Evolutionary conservation across 2,888 invertebrate species (phyloP).

Genomic region (Conchocele bisecta): DNA sequence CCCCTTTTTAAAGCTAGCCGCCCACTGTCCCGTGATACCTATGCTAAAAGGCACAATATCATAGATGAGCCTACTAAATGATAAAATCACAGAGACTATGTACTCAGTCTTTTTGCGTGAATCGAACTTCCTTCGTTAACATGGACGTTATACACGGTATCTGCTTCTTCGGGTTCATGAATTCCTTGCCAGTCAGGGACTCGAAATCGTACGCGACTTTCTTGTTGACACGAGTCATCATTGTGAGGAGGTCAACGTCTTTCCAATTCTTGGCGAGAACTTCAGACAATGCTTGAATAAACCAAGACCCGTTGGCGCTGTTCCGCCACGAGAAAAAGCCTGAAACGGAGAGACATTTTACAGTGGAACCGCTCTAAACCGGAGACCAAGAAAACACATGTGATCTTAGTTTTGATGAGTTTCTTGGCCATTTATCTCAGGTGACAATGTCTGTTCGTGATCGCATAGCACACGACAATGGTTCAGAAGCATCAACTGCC

Average conservation of each 20-base stretch:
- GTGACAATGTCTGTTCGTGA: no score
- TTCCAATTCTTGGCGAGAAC: constrained; percentile 73
- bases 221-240: constrained; percentile 81
- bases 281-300: constrained; percentile 78
- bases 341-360: constrained; percentile 52
- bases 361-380: no score
- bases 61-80: no score
- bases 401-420: no score
- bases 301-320: constrained; percentile 81
- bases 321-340: constrained; percentile 82
- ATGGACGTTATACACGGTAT: constrained; percentile 80
- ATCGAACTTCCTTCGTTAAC: constrained; percentile 79
- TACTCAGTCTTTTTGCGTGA: constrained; percentile 71
- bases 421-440: no score
- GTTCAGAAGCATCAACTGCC: no score
- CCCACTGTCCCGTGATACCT: no score
- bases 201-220: constrained; percentile 80
- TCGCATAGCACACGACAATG: no score
- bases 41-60: no score
- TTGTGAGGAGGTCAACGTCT: constrained; percentile 70
- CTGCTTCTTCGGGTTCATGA: constrained; percentile 77
- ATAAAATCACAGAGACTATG: no score
- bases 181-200: constrained; percentile 74
- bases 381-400: no score
- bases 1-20: no score